Evolutionary conservation across 2,113 vertebrate genomes (phyloP).

Genomic region (Engraulis encrasicolus): DNA sequence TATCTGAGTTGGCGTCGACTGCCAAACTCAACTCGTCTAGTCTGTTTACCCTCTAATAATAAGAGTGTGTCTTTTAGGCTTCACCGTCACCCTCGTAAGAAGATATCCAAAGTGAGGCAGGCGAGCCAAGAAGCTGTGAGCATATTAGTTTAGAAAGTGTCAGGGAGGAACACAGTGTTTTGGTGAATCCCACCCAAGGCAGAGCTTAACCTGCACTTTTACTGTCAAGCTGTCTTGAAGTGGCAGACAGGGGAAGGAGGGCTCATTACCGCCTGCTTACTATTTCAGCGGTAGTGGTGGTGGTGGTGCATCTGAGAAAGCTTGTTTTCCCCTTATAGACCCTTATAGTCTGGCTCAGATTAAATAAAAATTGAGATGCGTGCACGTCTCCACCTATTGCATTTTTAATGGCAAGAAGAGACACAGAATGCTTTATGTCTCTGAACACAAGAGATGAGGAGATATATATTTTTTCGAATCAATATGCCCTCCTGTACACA

Average conservation of each 20-base stretch:
- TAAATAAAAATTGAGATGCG: neutral
- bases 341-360: neutral
- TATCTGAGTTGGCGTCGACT: neutral
- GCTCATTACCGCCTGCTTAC: constrained; percentile 4
- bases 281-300: constrained; percentile 14
- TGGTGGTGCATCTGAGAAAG: neutral
- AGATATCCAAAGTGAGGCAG: neutral
- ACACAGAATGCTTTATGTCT: neutral
- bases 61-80: neutral
- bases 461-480: neutral
- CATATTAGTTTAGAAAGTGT: constrained; percentile 6
- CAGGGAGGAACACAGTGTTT: constrained; percentile 4
- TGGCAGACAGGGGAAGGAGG: neutral
- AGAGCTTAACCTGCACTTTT: constrained; percentile 15
- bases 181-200: constrained; percentile 1
- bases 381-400: neutral
- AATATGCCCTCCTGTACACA: neutral
- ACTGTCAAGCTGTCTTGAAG: neutral
- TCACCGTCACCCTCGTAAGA: neutral
- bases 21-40: neutral
- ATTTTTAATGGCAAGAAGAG: neutral
- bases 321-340: neutral
- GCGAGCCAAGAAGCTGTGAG: too few species aligned
- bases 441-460: neutral
- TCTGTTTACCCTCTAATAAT: neutral